Evolutionary conservation across 1,140 invertebrate species (phyloP).

Genomic region (Pseudomyrmex concolor): DNA sequence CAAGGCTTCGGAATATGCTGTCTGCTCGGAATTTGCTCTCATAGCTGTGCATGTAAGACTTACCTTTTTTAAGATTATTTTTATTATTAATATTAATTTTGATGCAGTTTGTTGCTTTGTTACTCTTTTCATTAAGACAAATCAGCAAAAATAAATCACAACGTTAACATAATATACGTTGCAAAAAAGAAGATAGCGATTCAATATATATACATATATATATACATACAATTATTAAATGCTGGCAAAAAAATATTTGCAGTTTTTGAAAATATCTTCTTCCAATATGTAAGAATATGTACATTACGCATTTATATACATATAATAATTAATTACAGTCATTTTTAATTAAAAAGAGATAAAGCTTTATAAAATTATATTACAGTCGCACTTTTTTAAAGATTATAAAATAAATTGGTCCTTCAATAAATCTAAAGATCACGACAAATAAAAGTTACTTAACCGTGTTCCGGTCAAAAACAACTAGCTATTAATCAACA

Average conservation of each 20-base stretch:
- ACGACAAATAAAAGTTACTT: constrained; percentile 12
- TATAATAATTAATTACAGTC: constrained; percentile 36
- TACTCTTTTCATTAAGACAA: not conserved
- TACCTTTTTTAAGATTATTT: constrained; percentile 43
- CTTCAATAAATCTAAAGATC: constrained; percentile 9
- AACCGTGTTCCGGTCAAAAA: constrained; percentile 1
- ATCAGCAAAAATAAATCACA: constrained; percentile 10
- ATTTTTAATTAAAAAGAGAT: constrained; percentile 23
- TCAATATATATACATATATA: constrained; percentile 16
- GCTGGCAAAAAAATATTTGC: constrained; percentile 3
- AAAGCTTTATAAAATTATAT: constrained; percentile 46
- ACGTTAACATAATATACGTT: not conserved
- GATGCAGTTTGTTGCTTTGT: not conserved
- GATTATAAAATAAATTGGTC: constrained; percentile 35
- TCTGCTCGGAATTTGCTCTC: not conserved
- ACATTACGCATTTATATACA: constrained; percentile 35
- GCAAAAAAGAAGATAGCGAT: constrained; percentile 2
- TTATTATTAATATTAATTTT: constrained; percentile 14
- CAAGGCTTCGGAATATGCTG: not conserved
- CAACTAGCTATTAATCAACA: not conserved
- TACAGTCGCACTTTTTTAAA: constrained; percentile 49
- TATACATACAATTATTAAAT: not conserved
- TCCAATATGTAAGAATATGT: constrained; percentile 35
- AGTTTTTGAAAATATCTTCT: constrained; percentile 55
- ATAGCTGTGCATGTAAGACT: not conserved